Conservation (phyloP, 2,797 vertebrate genomes). For the Iguana delicatissima region DNA sequence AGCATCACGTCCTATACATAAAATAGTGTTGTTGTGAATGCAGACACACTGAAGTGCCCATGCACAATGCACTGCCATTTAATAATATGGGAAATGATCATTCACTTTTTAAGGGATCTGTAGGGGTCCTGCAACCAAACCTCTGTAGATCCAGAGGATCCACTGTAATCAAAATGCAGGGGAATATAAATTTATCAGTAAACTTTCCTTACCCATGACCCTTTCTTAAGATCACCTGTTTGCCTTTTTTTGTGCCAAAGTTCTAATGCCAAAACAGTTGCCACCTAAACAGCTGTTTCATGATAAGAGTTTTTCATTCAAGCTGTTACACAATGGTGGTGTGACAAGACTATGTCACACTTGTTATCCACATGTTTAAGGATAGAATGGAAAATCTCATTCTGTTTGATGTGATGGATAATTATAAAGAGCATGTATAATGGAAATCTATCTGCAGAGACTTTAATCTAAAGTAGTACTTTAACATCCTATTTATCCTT, state of each 20-base stretch:
- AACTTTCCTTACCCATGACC: neutral
- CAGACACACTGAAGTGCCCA: too few species aligned
- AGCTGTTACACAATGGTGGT: neutral
- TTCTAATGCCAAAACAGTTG: neutral
- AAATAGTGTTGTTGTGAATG: too few species aligned
- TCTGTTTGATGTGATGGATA: neutral
- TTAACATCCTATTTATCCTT: slow-evolving; percentile 15
- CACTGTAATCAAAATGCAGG: neutral
- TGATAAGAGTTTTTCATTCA: neutral
- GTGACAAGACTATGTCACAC: neutral
- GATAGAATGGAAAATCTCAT: neutral
- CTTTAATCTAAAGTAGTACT: fast-evolving
- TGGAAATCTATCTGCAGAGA: neutral
- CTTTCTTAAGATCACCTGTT: neutral
- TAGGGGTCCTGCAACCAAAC: too few species aligned
- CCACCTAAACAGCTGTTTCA: neutral
- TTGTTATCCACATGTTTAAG: neutral
- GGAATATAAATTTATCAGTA: neutral
- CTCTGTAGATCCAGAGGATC: too few species aligned
- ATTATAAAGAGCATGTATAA: neutral
- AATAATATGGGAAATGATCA: too few species aligned
- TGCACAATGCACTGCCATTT: too few species aligned
- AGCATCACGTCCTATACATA: too few species aligned
- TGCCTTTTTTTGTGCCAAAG: neutral
- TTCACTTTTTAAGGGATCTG: too few species aligned